A percentile compares a stretch with the other conserved stretches of the same genome.
phyloP scores from a whole-genome alignment of 2,113 vertebrate genomes.

The Mionectes macconnelli region DNA sequence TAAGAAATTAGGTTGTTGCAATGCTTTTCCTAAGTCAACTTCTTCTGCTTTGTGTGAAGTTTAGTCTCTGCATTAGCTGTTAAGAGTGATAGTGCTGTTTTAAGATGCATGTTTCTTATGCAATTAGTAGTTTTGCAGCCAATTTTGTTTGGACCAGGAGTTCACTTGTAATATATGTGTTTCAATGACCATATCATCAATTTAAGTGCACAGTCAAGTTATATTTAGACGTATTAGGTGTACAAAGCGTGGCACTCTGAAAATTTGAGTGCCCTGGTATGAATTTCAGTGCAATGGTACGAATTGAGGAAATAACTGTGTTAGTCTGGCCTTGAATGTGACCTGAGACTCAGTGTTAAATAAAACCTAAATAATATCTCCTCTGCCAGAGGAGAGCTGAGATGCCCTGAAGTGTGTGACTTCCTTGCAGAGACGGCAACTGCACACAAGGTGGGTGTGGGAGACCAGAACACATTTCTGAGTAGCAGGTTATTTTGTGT shows the following conservation, averaged over 20 bases:
- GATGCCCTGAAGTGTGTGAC: no score
- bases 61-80: not conserved
- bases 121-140: not conserved
- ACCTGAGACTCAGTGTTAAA: not conserved
- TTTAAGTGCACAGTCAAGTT: not conserved
- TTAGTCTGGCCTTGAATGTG: not conserved
- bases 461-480: not conserved
- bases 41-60: not conserved
- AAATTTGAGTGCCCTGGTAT: not conserved
- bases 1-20: not conserved
- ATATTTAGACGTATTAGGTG: not conserved
- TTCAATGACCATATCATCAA: not conserved
- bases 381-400: not conserved
- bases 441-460: not conserved
- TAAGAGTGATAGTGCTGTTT: rapidly evolving
- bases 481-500: not conserved
- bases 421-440: not conserved
- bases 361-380: not conserved
- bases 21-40: not conserved
- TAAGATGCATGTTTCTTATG: not conserved
- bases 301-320: not conserved
- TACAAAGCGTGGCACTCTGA: not conserved
- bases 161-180: not conserved
- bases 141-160: not conserved
- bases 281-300: not conserved